phyloP scores from a whole-genome alignment of 2,888 invertebrate species.

The Hetaerina titia region DNA sequence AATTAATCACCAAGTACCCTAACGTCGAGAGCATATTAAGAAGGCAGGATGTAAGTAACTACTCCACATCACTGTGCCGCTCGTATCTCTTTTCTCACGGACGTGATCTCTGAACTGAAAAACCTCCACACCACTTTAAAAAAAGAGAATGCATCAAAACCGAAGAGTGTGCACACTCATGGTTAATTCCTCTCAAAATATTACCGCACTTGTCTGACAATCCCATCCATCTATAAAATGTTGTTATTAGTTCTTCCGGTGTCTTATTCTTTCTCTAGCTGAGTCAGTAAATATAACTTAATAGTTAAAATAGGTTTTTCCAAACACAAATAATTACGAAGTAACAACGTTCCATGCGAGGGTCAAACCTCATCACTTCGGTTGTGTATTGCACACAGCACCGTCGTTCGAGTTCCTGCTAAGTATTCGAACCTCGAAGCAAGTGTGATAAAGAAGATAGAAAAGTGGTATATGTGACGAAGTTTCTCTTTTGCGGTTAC shows the following conservation, averaged over 20 bases:
- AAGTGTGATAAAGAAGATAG: too few relatives aligned
- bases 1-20: neutral
- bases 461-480: too few relatives aligned
- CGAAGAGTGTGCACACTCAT: neutral
- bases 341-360: too few relatives aligned
- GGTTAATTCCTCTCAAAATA: neutral
- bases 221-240: neutral
- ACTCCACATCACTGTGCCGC: neutral
- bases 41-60: neutral
- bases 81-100: neutral
- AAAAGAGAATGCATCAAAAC: neutral
- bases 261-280: too few relatives aligned
- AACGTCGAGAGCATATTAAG: neutral
- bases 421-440: too few relatives aligned
- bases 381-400: too few relatives aligned
- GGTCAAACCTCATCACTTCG: too few relatives aligned
- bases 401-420: too few relatives aligned
- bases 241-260: neutral
- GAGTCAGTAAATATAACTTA: too few relatives aligned
- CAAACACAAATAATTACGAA: too few relatives aligned
- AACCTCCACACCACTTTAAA: neutral
- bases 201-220: neutral
- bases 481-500: too few relatives aligned
- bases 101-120: neutral
- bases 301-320: too few relatives aligned